These are phyloP conservation scores for human (Homo sapiens) DNA, from an alignment of 2,113 vertebrate species.

Conservation along the genomic window GRCh38 chr11:131746001-131746500, in stretches of 20 bases:
- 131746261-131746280: constrained; percentile 8
- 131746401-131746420: no score
- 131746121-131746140: background rate
- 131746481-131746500: background rate
- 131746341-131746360: background rate
- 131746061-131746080: no score
- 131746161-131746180: background rate
- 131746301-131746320: background rate
- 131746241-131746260: constrained; percentile 33
- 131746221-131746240: constrained; percentile 57
- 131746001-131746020: background rate
- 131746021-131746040: rapidly evolving
- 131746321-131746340: background rate
- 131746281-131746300: background rate
- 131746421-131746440: background rate
- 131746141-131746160: background rate
- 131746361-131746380: background rate
- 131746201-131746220: constrained; percentile 65
- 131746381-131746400: background rate
- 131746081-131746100: background rate
- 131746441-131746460: background rate
- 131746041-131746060: rapidly evolving
- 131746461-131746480: background rate
- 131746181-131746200: background rate
- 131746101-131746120: background rate